Conservation (phyloP, 2,797 vertebrate species). For the Zalophus californianus region DNA sequence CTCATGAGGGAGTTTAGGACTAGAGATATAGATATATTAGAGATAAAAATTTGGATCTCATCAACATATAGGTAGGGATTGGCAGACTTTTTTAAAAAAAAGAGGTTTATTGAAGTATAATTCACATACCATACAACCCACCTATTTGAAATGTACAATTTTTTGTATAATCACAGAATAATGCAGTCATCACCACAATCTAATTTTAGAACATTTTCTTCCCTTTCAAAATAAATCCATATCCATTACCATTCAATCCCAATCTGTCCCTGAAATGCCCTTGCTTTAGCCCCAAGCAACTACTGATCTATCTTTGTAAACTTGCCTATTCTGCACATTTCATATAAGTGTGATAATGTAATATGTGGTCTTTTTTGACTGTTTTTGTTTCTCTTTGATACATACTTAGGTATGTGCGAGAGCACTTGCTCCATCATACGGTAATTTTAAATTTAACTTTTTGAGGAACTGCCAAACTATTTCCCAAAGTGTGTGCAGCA, state of each 20-base stretch:
- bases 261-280: background rate
- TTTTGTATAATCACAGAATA: background rate
- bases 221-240: background rate
- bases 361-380: background rate
- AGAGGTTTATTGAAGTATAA: background rate
- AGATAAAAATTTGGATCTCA: background rate
- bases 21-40: background rate
- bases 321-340: background rate
- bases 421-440: background rate
- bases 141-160: background rate
- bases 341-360: background rate
- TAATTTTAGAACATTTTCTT: conserved; percentile 12
- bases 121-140: background rate
- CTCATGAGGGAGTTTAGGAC: background rate
- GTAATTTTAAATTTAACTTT: background rate
- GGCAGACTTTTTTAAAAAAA: background rate
- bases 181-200: background rate
- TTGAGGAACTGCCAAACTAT: background rate
- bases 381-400: background rate
- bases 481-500: background rate
- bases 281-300: background rate
- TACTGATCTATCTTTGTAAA: background rate
- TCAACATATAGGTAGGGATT: background rate
- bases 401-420: background rate
- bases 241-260: background rate